Percentiles rank a stretch among this genome's conserved stretches.
These are phyloP conservation scores for Stegostoma tigrinum DNA, from an alignment of 2,113 vertebrate genomes.

Conservation along the genomic window DNA sequence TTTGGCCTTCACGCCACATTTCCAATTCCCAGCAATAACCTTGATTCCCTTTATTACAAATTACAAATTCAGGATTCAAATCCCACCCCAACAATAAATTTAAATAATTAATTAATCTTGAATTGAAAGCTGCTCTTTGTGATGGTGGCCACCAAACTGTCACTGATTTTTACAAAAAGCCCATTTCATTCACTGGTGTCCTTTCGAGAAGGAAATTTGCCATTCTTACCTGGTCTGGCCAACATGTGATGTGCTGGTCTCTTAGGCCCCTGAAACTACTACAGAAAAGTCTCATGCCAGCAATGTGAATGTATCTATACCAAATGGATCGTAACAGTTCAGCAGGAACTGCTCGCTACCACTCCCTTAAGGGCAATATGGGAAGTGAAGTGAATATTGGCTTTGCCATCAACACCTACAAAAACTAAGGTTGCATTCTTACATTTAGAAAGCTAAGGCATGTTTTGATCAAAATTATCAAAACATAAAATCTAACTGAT, in stretches of 20 bases:
- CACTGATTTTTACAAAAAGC: background rate
- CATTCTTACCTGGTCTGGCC: background rate
- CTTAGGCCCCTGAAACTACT: background rate
- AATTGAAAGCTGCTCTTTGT: background rate
- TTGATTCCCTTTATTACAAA: too few species aligned
- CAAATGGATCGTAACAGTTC: background rate
- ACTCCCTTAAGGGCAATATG: background rate
- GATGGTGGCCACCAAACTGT: background rate
- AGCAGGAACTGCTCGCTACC: background rate
- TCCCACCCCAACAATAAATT: background rate
- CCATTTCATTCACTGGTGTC: background rate
- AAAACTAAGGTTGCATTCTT: background rate
- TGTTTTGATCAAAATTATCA: background rate
- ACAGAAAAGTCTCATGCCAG: background rate
- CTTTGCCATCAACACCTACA: background rate
- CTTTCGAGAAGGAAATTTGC: background rate
- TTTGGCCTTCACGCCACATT: too few species aligned
- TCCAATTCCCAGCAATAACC: too few species aligned
- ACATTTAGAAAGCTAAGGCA: background rate
- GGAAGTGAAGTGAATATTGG: background rate
- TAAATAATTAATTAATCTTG: background rate
- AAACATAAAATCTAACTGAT: background rate
- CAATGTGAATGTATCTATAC: too few species aligned
- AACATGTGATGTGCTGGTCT: background rate
- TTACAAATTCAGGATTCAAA: background rate